Percentiles rank a stretch among this genome's conserved stretches.
These are phyloP conservation scores for Altica lythri DNA, from an alignment of 2,888 invertebrate species.

Conservation along the genomic window DNA sequence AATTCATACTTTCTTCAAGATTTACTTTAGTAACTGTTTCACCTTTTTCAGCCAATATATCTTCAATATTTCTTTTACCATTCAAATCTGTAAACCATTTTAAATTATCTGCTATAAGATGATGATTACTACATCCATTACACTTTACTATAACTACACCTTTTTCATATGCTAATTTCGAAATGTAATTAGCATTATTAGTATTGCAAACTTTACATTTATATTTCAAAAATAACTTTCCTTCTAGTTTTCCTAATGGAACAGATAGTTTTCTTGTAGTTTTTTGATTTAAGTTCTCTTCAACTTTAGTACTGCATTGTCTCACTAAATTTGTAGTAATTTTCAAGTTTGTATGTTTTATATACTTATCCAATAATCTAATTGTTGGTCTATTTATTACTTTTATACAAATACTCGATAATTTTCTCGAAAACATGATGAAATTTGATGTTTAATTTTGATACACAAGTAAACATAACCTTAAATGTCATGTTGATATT, in stretches of 20 bases:
- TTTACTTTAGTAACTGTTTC: constrained; percentile 71
- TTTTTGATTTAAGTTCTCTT: background rate
- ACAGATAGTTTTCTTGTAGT: no score
- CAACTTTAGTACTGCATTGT: background rate
- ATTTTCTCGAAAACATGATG: constrained; percentile 5
- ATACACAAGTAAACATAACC: no score
- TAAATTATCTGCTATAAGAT: constrained; percentile 94
- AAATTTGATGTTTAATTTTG: no score
- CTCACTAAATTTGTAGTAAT: constrained; percentile 1
- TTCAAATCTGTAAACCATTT: constrained; percentile 88
- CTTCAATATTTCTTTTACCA: constrained; percentile 85
- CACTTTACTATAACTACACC: constrained; percentile 94
- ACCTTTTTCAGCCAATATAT: constrained; percentile 84
- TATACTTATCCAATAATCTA: background rate
- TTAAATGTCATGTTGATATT: no score
- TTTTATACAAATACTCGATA: background rate
- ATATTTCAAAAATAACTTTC: constrained; percentile 74
- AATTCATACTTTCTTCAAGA: no score
- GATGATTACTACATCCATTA: constrained; percentile 84
- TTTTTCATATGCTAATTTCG: constrained; percentile 81
- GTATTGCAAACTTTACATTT: constrained; percentile 89
- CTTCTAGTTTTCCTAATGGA: constrained; percentile 54
- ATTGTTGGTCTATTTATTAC: constrained; percentile 2
- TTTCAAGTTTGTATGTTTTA: background rate
- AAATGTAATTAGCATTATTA: constrained; percentile 78